Evolutionary conservation across 2,888 invertebrate genomes (phyloP).

Genomic region (Calameuta idolon): DNA sequence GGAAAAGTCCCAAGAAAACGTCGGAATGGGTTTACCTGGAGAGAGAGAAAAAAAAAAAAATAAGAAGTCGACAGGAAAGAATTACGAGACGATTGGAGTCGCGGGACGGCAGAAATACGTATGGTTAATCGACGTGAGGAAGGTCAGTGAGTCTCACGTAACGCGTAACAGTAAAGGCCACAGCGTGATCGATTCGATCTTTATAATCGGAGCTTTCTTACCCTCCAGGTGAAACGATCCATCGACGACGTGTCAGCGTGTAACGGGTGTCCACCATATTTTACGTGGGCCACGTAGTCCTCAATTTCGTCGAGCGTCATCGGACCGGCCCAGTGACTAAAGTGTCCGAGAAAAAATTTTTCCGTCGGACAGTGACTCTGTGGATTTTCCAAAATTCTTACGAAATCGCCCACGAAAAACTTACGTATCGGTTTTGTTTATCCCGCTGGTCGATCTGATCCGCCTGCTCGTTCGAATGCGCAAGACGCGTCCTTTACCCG

Average conservation of each 20-base stretch:
- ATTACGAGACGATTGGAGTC: neutral
- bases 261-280: neutral
- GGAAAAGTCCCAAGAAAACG: neutral
- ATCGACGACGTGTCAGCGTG: slow-evolving; percentile 13
- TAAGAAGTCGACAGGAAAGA: neutral
- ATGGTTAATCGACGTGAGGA: neutral
- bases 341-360: neutral
- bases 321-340: slow-evolving; percentile 37
- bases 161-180: neutral
- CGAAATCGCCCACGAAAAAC: neutral
- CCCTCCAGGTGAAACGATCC: neutral
- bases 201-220: neutral
- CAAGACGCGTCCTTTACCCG: neutral
- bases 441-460: neutral
- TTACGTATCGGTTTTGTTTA: neutral
- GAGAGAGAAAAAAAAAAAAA: neutral
- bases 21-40: neutral
- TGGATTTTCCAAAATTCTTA: neutral
- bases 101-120: neutral
- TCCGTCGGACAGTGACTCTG: neutral
- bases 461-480: neutral
- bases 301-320: slow-evolving; percentile 9
- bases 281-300: slow-evolving; percentile 33
- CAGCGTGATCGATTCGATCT: neutral
- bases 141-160: neutral